Base-by-base conservation (phyloP, 2,797 vertebrate species). In the Melanotaenia trifasciata region DNA sequence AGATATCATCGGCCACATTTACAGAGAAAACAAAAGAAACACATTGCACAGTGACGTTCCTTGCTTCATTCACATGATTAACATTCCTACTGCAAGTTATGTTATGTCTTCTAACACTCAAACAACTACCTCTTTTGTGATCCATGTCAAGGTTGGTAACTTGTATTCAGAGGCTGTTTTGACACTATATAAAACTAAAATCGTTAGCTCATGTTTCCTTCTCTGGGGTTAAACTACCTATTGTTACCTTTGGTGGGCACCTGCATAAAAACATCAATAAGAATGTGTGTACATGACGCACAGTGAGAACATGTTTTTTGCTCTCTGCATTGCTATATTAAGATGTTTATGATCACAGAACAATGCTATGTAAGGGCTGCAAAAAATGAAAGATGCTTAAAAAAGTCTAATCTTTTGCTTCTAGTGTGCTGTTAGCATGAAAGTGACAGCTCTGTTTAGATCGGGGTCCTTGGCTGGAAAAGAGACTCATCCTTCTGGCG, bases 391-490 rank as follows among this genome's bases (percentile, higher is more conserved):
- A 32, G 36, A 67, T 22, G 54, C 40, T 45, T 45, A 1, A 18
- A 38, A 16, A 40, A 26, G 32, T 36, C 5, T 3, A 11, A 14
- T 8, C 16, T 36, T 14, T 43, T 20, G 50, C 12, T 20, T 40
- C 45, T 64, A 4, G 5, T 51, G 59, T 50, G 70, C 56, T 28
- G 51, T 74, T 67, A 70, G 63, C 56, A 45, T 43, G 24, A 24
- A 56, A 73, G 64, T 76, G 76, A 77, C 81, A 79, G 73, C 62
- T 62, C 6, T 36, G 58, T 70, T 69, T 50, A 65, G 64, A 66
- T 64, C 43, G 28, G 33, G 65, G 45, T 71, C 56, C 51, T 11
- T 10, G 35, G 51, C 67, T 76, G 74, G 86, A 16, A 4, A 50
- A 10, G 47, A 76, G 71, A 65, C 64, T 70, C 35, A 66, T 62